These are phyloP conservation scores for Odontomachus brunneus DNA, from an alignment of 1,140 invertebrate genomes.

Conservation along the genomic window DNA sequence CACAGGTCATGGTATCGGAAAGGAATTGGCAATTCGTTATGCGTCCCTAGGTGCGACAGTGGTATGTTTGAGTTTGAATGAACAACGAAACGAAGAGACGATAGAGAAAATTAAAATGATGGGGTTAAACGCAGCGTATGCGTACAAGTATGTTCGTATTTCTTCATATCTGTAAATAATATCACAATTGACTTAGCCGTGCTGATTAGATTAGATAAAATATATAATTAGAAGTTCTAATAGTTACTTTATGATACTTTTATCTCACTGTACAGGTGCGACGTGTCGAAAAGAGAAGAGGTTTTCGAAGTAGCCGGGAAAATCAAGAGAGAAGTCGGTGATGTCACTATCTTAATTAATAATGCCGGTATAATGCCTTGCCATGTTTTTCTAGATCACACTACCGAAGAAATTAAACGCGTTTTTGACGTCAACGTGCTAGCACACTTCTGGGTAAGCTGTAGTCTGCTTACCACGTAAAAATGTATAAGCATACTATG, in stretches of 20 bases:
- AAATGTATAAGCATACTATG: too few relatives aligned
- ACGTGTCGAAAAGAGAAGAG: slow-evolving; percentile 89
- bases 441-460: slow-evolving; percentile 92
- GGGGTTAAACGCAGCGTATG: slow-evolving; percentile 83
- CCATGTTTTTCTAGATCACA: slow-evolving; percentile 88
- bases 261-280: slow-evolving; percentile 86
- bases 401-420: slow-evolving; percentile 88
- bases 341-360: slow-evolving; percentile 91
- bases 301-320: slow-evolving; percentile 86
- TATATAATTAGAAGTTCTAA: neutral
- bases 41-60: slow-evolving; percentile 92
- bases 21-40: slow-evolving; percentile 92
- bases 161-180: neutral
- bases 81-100: slow-evolving; percentile 89
- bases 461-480: too few relatives aligned
- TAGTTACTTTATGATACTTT: neutral
- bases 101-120: slow-evolving; percentile 86
- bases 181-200: neutral
- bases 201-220: too few relatives aligned
- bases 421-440: slow-evolving; percentile 93
- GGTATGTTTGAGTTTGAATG: slow-evolving; percentile 96
- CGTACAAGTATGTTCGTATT: slow-evolving; percentile 84
- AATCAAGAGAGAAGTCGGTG: slow-evolving; percentile 88
- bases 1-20: slow-evolving; percentile 96
- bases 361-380: slow-evolving; percentile 96